Conservation (phyloP, 2,113 vertebrate genomes). For the Abramis brama region DNA sequence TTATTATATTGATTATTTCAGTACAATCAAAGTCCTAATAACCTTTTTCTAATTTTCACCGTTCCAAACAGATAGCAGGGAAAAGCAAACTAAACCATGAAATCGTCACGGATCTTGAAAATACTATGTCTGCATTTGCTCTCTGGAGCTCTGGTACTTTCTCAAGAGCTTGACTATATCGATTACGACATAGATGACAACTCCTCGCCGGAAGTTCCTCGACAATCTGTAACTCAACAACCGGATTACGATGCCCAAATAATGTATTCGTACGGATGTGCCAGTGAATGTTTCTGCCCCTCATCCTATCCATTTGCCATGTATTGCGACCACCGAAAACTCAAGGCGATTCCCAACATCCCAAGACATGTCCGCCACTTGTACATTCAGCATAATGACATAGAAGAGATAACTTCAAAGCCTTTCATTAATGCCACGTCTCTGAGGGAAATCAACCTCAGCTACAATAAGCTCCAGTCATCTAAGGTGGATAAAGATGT, state of each 20-base stretch:
- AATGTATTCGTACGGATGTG: constrained; percentile 64
- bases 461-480: constrained; percentile 79
- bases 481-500: constrained; percentile 72
- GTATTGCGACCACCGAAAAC: constrained; percentile 81
- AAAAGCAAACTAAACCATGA: constrained; percentile 65
- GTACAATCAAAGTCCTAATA: neutral
- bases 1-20: neutral
- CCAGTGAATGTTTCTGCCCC: constrained; percentile 80
- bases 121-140: constrained; percentile 63
- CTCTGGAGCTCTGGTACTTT: constrained; percentile 64
- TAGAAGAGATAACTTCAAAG: constrained; percentile 73
- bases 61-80: constrained; percentile 62
- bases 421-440: constrained; percentile 78
- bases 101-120: constrained; percentile 56
- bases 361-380: constrained; percentile 77
- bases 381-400: constrained; percentile 81
- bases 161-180: constrained; percentile 69
- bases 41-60: neutral
- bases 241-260: constrained; percentile 51
- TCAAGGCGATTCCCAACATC: constrained; percentile 78
- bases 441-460: constrained; percentile 81
- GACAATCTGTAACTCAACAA: constrained; percentile 62
- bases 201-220: constrained; percentile 41
- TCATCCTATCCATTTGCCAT: constrained; percentile 76
- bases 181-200: constrained; percentile 68